A percentile compares a stretch with the other conserved stretches of the same genome.
Evolutionary conservation across 2,113 vertebrate species (phyloP).

Genomic region (Cyprinodon brontotheroides): DNA sequence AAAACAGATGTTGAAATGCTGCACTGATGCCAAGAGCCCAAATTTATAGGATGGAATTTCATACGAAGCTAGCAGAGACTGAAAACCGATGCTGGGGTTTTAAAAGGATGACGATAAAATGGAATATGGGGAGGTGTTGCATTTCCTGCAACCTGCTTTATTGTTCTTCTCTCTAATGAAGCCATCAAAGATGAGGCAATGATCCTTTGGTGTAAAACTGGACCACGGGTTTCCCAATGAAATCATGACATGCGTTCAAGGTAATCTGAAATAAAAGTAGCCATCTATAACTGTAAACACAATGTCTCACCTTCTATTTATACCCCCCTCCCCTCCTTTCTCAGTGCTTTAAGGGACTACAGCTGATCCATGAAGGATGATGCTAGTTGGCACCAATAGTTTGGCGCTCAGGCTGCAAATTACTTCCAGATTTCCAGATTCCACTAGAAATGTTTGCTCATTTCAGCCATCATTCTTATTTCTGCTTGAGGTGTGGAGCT

Average conservation of each 20-base stretch:
- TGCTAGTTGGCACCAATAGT: conserved; percentile 17
- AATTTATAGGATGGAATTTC: not conserved
- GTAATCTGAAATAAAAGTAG: not conserved
- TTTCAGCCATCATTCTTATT: too few relatives aligned
- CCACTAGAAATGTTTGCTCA: not conserved
- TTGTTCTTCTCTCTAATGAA: not conserved
- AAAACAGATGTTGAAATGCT: conserved; percentile 26
- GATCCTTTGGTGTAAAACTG: not conserved
- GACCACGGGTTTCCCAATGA: not conserved
- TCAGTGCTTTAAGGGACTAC: conserved; percentile 5
- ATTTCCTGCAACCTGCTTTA: not conserved
- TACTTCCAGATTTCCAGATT: conserved; percentile 42
- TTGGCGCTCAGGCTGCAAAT: conserved; percentile 21
- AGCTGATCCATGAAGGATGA: conserved; percentile 19
- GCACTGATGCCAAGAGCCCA: not conserved
- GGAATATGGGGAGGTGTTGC: not conserved
- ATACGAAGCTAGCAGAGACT: not conserved
- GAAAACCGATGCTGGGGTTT: not conserved
- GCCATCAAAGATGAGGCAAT: not conserved
- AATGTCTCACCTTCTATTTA: not conserved
- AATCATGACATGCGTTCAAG: conserved; percentile 9
- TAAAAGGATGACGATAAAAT: not conserved
- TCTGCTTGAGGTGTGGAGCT: too few relatives aligned
- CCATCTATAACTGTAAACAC: conserved; percentile 4
- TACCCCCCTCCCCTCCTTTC: not conserved